These are phyloP conservation scores for Calliopsis andreniformis DNA, from an alignment of 1,140 invertebrate genomes.

Conservation along the genomic window DNA sequence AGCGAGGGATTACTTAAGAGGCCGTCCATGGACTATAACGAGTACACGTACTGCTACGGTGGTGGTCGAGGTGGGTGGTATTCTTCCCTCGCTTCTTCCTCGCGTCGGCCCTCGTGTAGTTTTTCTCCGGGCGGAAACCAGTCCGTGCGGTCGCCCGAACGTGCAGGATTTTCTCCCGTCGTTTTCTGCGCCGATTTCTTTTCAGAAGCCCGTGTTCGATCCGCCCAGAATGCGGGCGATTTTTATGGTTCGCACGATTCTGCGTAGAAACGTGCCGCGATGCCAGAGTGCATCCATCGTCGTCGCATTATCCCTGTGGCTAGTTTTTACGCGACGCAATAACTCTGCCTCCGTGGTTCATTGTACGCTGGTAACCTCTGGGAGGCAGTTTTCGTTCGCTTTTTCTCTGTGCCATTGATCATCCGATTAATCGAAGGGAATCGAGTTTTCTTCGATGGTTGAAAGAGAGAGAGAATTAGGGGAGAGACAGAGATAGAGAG, in stretches of 20 bases:
- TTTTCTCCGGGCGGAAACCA: constrained; percentile 44
- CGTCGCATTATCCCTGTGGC: background rate
- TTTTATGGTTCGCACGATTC: background rate
- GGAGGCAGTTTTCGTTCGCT: background rate
- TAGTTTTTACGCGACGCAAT: background rate
- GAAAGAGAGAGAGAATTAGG: no score
- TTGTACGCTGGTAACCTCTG: no score
- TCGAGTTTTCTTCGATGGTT: background rate
- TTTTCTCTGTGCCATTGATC: background rate
- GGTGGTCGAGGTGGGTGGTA: constrained; percentile 78
- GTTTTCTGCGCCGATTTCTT: constrained; percentile 27
- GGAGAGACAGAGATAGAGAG: no score
- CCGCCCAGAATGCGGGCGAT: background rate
- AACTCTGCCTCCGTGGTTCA: background rate
- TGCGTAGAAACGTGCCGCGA: constrained; percentile 7
- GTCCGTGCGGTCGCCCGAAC: constrained; percentile 43
- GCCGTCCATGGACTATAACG: constrained; percentile 81
- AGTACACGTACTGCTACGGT: constrained; percentile 80
- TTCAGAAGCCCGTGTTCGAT: background rate
- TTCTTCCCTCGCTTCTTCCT: constrained; percentile 36
- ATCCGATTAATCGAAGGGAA: background rate
- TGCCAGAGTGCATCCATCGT: background rate
- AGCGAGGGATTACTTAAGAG: constrained; percentile 79
- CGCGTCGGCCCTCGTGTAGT: constrained; percentile 1
- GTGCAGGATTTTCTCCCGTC: constrained; percentile 46